Conservation (phyloP, 2,888 invertebrate species). For the Drosophila meridiana region DNA sequence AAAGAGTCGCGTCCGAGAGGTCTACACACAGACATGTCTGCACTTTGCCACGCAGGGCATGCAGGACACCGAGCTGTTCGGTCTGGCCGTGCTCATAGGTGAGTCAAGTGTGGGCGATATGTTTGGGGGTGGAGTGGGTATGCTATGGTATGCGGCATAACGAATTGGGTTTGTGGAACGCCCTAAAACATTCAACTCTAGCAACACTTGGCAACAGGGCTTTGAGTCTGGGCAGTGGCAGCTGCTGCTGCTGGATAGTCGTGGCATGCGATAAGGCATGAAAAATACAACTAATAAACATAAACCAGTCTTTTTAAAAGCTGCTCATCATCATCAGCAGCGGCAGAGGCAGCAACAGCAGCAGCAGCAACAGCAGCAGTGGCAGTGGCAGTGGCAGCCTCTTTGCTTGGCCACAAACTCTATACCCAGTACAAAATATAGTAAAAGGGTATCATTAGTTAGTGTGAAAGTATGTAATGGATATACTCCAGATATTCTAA, state of each 20-base stretch:
- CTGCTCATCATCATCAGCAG: constrained; percentile 75
- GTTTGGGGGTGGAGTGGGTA: not conserved
- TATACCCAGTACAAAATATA: not conserved
- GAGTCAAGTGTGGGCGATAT: constrained; percentile 82
- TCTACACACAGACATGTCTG: constrained; percentile 92
- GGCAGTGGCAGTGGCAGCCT: constrained; percentile 21
- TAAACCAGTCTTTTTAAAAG: constrained; percentile 80
- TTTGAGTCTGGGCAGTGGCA: constrained; percentile 10
- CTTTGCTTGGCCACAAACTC: constrained; percentile 32
- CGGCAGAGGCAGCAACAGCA: constrained; percentile 5
- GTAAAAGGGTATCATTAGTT: not conserved
- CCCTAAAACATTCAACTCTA: constrained; percentile 23
- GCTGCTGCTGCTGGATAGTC: constrained; percentile 19
- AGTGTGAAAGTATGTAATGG: not conserved
- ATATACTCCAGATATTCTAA: not conserved
- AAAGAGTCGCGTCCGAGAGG: constrained; percentile 92
- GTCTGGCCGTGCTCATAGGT: constrained; percentile 92
- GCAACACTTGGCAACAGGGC: constrained; percentile 41
- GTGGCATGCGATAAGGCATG: constrained; percentile 66
- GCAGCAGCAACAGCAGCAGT: constrained; percentile 10
- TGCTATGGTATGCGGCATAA: constrained; percentile 21
- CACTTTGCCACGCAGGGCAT: constrained; percentile 92
- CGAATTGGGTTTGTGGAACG: constrained; percentile 45
- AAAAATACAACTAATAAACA: constrained; percentile 81
- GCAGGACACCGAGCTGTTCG: constrained; percentile 93